These are phyloP conservation scores for Drosophila busckii DNA, from an alignment of 1,140 invertebrate species.

Conservation along the genomic window DNA sequence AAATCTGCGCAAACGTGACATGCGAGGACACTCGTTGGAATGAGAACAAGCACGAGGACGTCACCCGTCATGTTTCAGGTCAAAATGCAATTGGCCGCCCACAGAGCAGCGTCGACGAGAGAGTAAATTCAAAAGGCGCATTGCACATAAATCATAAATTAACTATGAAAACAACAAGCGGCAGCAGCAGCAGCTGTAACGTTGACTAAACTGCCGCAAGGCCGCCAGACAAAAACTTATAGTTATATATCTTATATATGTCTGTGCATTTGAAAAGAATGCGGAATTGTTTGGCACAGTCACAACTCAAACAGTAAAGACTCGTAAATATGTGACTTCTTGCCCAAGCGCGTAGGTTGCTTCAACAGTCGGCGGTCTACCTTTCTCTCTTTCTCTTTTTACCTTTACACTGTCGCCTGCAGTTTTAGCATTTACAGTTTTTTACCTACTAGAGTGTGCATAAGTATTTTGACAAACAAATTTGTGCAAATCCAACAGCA, in stretches of 20 bases:
- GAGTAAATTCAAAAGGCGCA: conserved; percentile 13
- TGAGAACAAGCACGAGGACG: background rate
- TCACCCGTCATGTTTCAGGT: conserved; percentile 37
- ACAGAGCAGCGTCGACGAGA: conserved; percentile 40
- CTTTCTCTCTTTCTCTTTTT: conserved; percentile 5
- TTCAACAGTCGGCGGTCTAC: conserved; percentile 45
- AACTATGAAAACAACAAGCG: conserved; percentile 47
- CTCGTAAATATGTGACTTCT: conserved; percentile 3
- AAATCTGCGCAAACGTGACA: conserved; percentile 44
- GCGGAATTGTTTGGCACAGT: conserved; percentile 59
- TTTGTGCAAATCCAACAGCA: no score
- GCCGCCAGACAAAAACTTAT: no score
- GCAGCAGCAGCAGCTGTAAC: conserved; percentile 46
- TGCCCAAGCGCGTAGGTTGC: conserved; percentile 54
- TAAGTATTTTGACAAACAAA: no score
- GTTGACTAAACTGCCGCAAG: conserved; percentile 31
- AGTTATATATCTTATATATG: background rate
- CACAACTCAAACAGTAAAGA: conserved; percentile 6
- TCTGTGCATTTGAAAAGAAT: conserved; percentile 53
- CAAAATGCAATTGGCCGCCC: conserved; percentile 45
- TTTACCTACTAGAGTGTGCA: background rate
- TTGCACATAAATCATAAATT: conserved; percentile 66
- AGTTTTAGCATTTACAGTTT: conserved; percentile 26
- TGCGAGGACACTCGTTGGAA: conserved; percentile 11
- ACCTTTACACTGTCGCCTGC: conserved; percentile 9